phyloP scores from a whole-genome alignment of 2,797 vertebrate species.

The Peromyscus melanophrys region DNA sequence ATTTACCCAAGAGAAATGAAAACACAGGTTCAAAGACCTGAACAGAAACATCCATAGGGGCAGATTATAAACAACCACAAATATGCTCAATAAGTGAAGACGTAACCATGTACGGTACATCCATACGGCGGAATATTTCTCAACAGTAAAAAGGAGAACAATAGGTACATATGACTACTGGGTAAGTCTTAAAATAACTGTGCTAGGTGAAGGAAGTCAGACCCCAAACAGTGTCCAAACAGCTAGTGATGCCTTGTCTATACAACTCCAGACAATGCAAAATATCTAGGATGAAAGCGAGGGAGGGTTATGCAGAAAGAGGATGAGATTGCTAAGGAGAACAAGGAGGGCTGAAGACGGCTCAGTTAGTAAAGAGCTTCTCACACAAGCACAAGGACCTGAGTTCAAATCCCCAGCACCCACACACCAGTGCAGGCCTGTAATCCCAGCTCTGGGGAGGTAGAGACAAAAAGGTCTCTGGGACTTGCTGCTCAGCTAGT shows the following conservation, averaged over 20 bases:
- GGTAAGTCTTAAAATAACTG: constrained; percentile 13
- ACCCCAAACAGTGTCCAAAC: neutral
- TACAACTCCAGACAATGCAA: constrained; percentile 14
- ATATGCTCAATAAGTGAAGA: neutral
- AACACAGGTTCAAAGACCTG: neutral
- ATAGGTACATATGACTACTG: neutral
- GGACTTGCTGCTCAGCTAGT: neutral
- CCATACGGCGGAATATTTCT: neutral
- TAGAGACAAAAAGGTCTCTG: neutral
- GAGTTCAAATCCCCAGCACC: neutral
- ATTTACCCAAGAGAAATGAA: neutral
- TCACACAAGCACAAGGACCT: neutral
- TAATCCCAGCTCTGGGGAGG: neutral
- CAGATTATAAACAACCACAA: neutral
- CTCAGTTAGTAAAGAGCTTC: neutral
- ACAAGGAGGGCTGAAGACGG: neutral
- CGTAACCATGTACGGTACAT: neutral
- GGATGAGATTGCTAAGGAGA: neutral
- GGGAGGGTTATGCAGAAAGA: neutral
- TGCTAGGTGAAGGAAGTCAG: neutral
- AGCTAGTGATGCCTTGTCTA: neutral
- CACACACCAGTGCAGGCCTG: neutral
- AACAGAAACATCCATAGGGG: neutral
- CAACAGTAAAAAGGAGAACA: neutral
- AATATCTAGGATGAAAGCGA: neutral